Conservation (phyloP, 2,113 vertebrate genomes). For the Dermatemys mawii region DNA sequence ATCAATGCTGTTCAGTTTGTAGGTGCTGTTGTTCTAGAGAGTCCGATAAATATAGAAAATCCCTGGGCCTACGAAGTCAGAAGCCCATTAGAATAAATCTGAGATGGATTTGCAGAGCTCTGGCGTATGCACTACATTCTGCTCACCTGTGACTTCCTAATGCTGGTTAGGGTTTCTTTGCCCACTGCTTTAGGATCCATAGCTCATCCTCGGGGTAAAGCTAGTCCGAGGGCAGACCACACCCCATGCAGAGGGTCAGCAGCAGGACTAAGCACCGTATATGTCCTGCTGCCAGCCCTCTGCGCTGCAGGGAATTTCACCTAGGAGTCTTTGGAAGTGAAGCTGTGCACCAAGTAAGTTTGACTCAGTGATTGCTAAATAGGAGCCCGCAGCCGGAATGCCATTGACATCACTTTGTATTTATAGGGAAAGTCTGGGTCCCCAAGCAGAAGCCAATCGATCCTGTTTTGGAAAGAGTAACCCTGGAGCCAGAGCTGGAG, state of each 20-base stretch:
- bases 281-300: background rate
- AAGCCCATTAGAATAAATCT: background rate
- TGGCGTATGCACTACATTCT: background rate
- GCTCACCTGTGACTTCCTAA: background rate
- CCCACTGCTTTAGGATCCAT: background rate
- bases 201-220: background rate
- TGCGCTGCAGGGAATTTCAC: background rate
- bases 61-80: background rate
- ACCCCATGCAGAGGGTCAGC: background rate
- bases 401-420: constrained; percentile 33
- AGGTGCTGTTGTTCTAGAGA: background rate
- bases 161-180: background rate
- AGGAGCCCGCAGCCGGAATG: background rate
- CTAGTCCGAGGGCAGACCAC: background rate
- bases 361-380: background rate
- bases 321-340: background rate
- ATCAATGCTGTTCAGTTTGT: background rate
- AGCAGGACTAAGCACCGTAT: background rate
- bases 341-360: background rate
- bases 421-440: constrained; percentile 91
- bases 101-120: background rate
- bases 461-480: constrained; percentile 93
- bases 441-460: constrained; percentile 91
- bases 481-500: constrained; percentile 95
- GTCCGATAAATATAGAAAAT: background rate